These are phyloP conservation scores for Ecliptopera silaceata DNA, from an alignment of 2,888 invertebrate species.

Conservation along the genomic window DNA sequence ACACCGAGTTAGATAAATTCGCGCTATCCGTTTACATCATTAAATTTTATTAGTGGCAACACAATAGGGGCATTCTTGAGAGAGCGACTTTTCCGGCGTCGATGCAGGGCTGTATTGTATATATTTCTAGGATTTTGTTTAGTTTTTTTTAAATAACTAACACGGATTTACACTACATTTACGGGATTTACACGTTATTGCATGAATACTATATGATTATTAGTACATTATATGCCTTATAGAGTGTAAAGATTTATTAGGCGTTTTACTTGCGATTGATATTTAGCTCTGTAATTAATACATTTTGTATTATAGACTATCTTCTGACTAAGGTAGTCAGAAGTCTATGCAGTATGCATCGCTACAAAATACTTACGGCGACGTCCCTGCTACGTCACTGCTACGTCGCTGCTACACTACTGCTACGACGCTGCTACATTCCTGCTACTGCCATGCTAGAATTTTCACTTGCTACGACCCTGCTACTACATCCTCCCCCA, in stretches of 20 bases:
- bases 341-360: too few relatives aligned
- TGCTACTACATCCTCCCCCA: constrained; percentile 61
- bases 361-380: not conserved
- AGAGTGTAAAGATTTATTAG: too few relatives aligned
- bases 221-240: too few relatives aligned
- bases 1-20: constrained; percentile 74
- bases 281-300: too few relatives aligned
- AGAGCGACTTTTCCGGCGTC: constrained; percentile 72
- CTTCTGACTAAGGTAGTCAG: too few relatives aligned
- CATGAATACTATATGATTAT: too few relatives aligned
- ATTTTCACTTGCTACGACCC: constrained; percentile 40
- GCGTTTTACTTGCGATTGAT: too few relatives aligned
- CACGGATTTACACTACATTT: too few relatives aligned
- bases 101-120: constrained; percentile 9
- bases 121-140: too few relatives aligned
- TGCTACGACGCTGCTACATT: constrained; percentile 39
- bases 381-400: not conserved
- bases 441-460: constrained; percentile 3
- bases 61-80: constrained; percentile 68
- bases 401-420: not conserved
- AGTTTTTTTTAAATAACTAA: not conserved
- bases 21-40: constrained; percentile 82
- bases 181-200: too few relatives aligned
- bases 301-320: too few relatives aligned
- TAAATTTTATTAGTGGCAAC: constrained; percentile 80